Evolutionary conservation across 2,888 invertebrate genomes (phyloP), one percentile per base, ranked within the genome.

Genomic region (Drosophila stalkeri): DNA sequence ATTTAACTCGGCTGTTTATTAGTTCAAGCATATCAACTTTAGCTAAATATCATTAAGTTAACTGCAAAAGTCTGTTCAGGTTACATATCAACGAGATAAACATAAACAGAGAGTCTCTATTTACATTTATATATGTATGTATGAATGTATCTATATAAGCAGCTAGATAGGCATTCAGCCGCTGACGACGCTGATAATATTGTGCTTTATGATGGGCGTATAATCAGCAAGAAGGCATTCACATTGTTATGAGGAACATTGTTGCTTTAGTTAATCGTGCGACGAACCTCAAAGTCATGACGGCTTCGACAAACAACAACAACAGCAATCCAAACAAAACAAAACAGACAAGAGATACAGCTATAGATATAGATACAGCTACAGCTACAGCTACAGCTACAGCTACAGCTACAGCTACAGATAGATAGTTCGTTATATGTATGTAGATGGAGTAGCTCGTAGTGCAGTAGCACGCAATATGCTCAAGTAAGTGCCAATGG

Each of bases 251-350:
- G 43, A 35, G n/a, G 41, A 39, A n/a, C 60, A 52, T 71, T 71
- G 82, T 82, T 89, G 82, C 49, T 71, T 82, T 85, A 75, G 79
- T 88, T 87, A 85, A 88, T 90, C 90, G 88, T 80, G 76, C 88
- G 78, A 81, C 86, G 90, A 87, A 82, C 90, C 78, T 84, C 76
- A 75, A 73, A 68, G 77, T 66, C 72, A 62, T 72, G 60, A 74
- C 64, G 62, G 31, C 67, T 51, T 63, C 57, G 80, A 35, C 62
- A 72, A 81, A 72, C 64, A 71, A 44, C 44, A 68, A 46, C 41
- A 65, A 39, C 55, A 46, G 46, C 47, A 69, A 70, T 49, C 54
- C 46, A 66, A 52, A 59, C 44, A 66, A 44, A 59, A 63, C 12
- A 31, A 64, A 44, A 31, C 62, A 66, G 27, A 64, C 20, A 27